A percentile compares a stretch with the other conserved stretches of the same genome.
Evolutionary conservation across 1,140 invertebrate genomes (phyloP).

Genomic region (Aphaenogaster floridana): DNA sequence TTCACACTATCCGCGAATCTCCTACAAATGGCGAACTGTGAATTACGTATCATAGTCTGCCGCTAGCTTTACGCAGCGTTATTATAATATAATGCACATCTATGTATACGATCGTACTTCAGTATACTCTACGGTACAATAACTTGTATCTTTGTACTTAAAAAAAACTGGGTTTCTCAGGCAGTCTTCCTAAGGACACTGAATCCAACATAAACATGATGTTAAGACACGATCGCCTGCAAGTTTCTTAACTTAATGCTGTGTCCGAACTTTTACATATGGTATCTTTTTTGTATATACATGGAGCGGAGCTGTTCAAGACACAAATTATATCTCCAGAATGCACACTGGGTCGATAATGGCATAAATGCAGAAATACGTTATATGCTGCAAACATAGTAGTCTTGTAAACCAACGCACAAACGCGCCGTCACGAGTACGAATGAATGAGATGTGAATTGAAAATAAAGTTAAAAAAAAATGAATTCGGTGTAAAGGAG

Average conservation of each 20-base stretch:
- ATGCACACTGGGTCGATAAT: slow-evolving; percentile 50
- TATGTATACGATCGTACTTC: not conserved
- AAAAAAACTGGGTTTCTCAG: slow-evolving; percentile 33
- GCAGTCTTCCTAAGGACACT: slow-evolving; percentile 61
- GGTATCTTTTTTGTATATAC: slow-evolving; percentile 79
- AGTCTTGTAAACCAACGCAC: slow-evolving; percentile 57
- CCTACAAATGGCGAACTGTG: not conserved
- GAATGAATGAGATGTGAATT: slow-evolving; percentile 17
- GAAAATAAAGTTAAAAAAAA: slow-evolving; percentile 20
- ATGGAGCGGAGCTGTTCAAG: slow-evolving; percentile 83
- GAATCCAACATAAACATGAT: slow-evolving; percentile 53
- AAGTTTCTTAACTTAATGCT: slow-evolving; percentile 65
- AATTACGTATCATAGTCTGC: not conserved
- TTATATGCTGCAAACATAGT: slow-evolving; percentile 62
- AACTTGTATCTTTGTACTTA: slow-evolving; percentile 51
- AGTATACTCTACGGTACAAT: slow-evolving; percentile 3
- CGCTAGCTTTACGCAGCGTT: not conserved
- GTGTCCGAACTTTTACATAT: slow-evolving; percentile 76
- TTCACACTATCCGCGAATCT: not conserved
- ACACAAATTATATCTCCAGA: slow-evolving; percentile 73
- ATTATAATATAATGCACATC: slow-evolving; percentile 10
- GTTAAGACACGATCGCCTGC: slow-evolving; percentile 12
- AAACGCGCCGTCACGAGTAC: not conserved
- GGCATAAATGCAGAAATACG: slow-evolving; percentile 56
- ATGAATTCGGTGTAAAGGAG: slow-evolving; percentile 54